Percentiles rank a stretch among this genome's conserved stretches.
phyloP scores from a whole-genome alignment of 2,113 vertebrate species.

The Gymnogyps californianus region DNA sequence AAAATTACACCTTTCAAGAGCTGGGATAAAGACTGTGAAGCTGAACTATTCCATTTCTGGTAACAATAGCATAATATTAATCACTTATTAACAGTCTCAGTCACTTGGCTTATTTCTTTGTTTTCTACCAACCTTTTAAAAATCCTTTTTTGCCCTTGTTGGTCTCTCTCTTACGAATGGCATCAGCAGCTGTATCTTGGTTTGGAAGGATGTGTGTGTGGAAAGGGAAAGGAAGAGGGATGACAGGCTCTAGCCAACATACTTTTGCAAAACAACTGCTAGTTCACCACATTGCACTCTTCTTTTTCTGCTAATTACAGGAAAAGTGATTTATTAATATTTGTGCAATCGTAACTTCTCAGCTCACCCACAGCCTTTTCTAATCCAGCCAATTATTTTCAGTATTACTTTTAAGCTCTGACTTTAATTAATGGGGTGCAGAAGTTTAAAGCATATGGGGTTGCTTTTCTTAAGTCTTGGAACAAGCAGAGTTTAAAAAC shows the following conservation, averaged over 20 bases:
- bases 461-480: conserved; percentile 34
- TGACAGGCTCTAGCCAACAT: conserved; percentile 8
- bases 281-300: conserved; percentile 14
- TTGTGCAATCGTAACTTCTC: conserved; percentile 54
- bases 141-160: neutral
- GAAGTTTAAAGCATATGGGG: conserved; percentile 58
- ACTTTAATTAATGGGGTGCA: conserved; percentile 59
- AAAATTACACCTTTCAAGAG: neutral
- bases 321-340: conserved; percentile 59
- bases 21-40: neutral
- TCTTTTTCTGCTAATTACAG: conserved; percentile 49
- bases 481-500: neutral
- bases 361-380: conserved; percentile 50
- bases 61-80: neutral
- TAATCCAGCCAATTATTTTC: conserved; percentile 61
- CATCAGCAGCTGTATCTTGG: conserved; percentile 3
- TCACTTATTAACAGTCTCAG: neutral
- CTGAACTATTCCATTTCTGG: neutral
- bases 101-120: neutral
- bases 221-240: neutral
- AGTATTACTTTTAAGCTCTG: conserved; percentile 32
- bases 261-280: neutral
- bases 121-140: neutral
- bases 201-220: neutral
- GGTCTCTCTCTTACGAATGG: neutral